Evolutionary conservation across 2,888 invertebrate species (phyloP).

Genomic region (Lasioglossum leucozonium): DNA sequence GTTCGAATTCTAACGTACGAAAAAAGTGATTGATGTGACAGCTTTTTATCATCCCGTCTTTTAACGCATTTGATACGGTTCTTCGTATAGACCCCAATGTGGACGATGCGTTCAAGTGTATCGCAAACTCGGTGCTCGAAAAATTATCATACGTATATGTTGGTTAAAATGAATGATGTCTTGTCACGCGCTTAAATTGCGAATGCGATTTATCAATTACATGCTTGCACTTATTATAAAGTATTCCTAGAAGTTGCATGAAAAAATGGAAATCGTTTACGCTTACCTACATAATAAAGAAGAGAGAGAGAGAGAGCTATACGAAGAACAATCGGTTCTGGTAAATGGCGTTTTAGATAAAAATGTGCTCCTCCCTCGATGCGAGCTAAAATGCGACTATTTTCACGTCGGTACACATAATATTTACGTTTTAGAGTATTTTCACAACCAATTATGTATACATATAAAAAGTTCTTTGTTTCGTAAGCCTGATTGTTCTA

Average conservation of each 20-base stretch:
- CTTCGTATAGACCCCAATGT: no score
- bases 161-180: not conserved
- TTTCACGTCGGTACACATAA: slow-evolving; percentile 34
- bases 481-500: not conserved
- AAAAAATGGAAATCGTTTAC: not conserved
- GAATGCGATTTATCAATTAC: not conserved
- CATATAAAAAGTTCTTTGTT: not conserved
- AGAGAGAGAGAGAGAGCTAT: no score
- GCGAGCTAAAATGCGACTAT: slow-evolving; percentile 18
- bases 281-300: slow-evolving; percentile 6
- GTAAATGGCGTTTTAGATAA: not conserved
- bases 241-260: not conserved
- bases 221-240: not conserved
- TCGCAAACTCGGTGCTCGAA: not conserved
- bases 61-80: not conserved
- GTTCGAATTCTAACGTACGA: slow-evolving; percentile 21
- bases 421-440: not conserved
- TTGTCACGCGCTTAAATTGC: not conserved
- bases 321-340: not conserved
- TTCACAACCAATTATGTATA: not conserved
- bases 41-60: not conserved
- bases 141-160: not conserved
- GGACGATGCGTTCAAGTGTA: not conserved
- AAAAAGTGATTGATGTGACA: not conserved
- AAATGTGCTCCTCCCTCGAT: not conserved